A percentile compares a stretch with the other conserved stretches of the same genome.
These are phyloP conservation scores for Stichopus horrens DNA, from an alignment of 53 echinoderm and acorn worm genomes.

Conservation along the genomic window DNA sequence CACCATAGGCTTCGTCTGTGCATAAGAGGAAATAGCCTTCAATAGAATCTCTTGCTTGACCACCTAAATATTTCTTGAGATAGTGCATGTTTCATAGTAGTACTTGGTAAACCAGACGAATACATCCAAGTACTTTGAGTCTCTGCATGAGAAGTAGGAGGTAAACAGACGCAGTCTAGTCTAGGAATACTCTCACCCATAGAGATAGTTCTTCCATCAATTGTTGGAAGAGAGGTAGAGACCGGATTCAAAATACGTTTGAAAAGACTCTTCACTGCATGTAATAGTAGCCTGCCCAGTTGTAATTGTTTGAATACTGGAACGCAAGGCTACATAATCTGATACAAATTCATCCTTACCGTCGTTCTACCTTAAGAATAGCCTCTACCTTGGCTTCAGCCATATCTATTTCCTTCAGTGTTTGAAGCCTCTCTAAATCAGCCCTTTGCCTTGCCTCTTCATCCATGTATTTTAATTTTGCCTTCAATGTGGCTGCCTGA, in stretches of 20 bases:
- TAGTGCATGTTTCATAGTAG: conserved; percentile 50
- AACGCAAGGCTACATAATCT: conserved; percentile 1
- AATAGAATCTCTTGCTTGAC: conserved; percentile 49
- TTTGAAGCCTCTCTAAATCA: neutral
- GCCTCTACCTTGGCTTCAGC: conserved; percentile 21
- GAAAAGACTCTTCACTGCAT: neutral
- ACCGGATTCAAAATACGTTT: neutral
- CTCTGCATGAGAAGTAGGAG: neutral
- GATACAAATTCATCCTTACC: neutral
- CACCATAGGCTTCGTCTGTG: neutral
- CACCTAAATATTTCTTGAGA: conserved; percentile 58
- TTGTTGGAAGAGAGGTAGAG: neutral
- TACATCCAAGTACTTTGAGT: conserved; percentile 21
- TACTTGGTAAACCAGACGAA: conserved; percentile 10
- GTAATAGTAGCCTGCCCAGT: neutral
- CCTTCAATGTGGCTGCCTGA: too few species aligned
- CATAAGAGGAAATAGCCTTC: neutral
- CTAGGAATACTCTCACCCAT: neutral
- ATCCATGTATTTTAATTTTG: neutral
- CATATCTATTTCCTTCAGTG: neutral
- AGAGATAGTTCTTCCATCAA: neutral
- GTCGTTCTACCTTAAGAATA: conserved; percentile 10
- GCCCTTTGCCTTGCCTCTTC: neutral
- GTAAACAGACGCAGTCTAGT: neutral
- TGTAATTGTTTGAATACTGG: neutral